phyloP scores from a whole-genome alignment of 2,113 vertebrate species.

The Toxostoma redivivum region DNA sequence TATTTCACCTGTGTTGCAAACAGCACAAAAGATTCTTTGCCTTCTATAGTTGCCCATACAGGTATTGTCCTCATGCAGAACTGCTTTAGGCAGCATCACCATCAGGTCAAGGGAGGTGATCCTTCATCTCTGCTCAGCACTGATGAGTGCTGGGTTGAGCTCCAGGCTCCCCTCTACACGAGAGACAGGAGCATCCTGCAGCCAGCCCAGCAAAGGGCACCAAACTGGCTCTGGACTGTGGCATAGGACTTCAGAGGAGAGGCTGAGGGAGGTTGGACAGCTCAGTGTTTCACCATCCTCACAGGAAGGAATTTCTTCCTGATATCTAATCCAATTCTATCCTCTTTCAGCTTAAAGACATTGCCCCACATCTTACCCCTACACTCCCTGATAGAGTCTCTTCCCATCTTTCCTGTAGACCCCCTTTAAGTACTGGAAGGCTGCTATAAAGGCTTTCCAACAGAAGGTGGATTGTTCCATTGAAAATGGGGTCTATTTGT shows the following conservation, averaged over 20 bases:
- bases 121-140: neutral
- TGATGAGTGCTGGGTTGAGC: neutral
- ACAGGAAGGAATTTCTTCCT: neutral
- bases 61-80: neutral
- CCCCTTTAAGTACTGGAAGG: neutral
- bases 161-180: neutral
- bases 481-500: neutral
- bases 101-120: neutral
- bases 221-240: neutral
- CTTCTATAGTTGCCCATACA: neutral
- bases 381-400: too few species aligned
- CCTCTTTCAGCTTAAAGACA: neutral
- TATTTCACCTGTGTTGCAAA: neutral
- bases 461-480: neutral
- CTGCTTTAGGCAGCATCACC: neutral
- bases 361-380: fast-evolving
- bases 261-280: neutral
- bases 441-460: neutral
- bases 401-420: neutral
- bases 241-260: neutral
- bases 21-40: neutral
- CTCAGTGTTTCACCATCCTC: neutral
- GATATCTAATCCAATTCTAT: neutral
- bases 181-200: neutral
- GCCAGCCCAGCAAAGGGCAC: neutral